phyloP scores from a whole-genome alignment of 1,140 invertebrate species.

The Caenorhabditis elegans region WBcel235 BX284605.5:942501-943000 shows the following conservation, averaged over 20 bases:
- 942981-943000: neutral
- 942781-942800: neutral
- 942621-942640: neutral
- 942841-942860: neutral
- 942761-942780: too few relatives aligned
- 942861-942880: neutral
- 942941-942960: conserved; percentile 8
- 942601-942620: too few relatives aligned
- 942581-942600: too few relatives aligned
- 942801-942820: neutral
- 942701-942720: neutral
- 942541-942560: too few relatives aligned
- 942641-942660: neutral
- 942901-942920: conserved; percentile 5
- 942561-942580: too few relatives aligned
- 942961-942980: neutral
- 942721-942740: neutral
- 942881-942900: neutral
- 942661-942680: conserved; percentile 16
- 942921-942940: neutral
- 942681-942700: neutral
- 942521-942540: too few relatives aligned
- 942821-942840: neutral
- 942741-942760: neutral
- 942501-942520: too few relatives aligned